Evolutionary conservation across 2,797 vertebrate genomes (phyloP), one percentile per base, ranked within the genome.

Genomic region (Gastrophryne carolinensis): DNA sequence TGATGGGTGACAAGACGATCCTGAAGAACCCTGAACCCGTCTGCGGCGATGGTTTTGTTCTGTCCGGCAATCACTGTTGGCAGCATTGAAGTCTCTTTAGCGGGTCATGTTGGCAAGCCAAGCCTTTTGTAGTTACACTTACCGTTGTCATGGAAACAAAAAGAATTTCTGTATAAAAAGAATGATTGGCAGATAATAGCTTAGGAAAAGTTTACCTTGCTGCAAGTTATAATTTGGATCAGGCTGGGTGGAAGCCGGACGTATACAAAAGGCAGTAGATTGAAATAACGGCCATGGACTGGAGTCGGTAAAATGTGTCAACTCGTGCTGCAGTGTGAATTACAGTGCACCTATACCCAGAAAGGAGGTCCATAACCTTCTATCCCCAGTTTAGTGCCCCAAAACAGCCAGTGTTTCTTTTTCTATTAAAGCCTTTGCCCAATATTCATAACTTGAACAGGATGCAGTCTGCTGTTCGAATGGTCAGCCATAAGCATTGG

Each of bases 111-210:
- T 84, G 87, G 82, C 49, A 60, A 80, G 74, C 79, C 82, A 80
- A n/a, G 76, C 83, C 80, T 88, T 87, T 83, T 86, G 79, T 86
- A 90, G 84, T 89, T 88, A 86, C 0, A 3, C 76, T 81, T 86
- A 69, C 72, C 81, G 86, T 92, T 87, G 83, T 86, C 85, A 89
- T 88, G 87, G 91, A 92, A 87, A 92, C 81, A 84, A 80, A n/a
- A 84, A 81, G 83, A 88, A 85, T 58, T 87, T 83, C 73, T 81
- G 84, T 81, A 78, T 72, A 79, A 81, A 81, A 56, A 67, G 50
- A 21, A 35, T 30, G 67, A 57, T 39, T 64, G 60, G 15, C 50
- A 71, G 52, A 35, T 35, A 70, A 63, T 63, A 62, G 34, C 56
- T 49, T n/a, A 54, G 62, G 62, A 61, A 75, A 63, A 47, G 21